A percentile compares a stretch with the other conserved stretches of the same genome.
phyloP scores from a whole-genome alignment of 2,888 invertebrate genomes.

The Anthrax anthrax region DNA sequence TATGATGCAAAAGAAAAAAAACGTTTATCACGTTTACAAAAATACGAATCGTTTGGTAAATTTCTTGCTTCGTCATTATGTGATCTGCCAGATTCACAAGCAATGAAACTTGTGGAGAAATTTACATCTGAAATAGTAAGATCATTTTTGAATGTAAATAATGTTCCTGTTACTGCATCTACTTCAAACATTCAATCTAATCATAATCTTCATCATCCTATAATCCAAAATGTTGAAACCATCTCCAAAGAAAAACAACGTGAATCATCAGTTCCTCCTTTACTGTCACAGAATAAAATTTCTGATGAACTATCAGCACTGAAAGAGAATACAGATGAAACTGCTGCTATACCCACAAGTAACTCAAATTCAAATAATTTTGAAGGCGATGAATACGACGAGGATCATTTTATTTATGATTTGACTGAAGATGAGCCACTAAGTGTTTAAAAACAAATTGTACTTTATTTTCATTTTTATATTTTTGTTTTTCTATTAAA shows the following conservation, averaged over 20 bases:
- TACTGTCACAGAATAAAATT: neutral
- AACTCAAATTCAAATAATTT: too few species aligned
- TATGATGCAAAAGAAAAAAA: neutral
- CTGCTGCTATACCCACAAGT: too few species aligned
- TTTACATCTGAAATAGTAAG: slow-evolving; percentile 30
- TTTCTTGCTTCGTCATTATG: slow-evolving; percentile 28
- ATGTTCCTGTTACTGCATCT: neutral
- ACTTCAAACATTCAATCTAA: too few species aligned
- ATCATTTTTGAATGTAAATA: slow-evolving; percentile 16
- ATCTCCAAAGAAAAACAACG: neutral
- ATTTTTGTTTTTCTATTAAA: too few species aligned
- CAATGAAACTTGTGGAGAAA: slow-evolving; percentile 27
- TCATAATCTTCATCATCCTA: neutral
- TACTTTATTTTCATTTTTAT: too few species aligned
- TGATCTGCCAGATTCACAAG: slow-evolving; percentile 25
- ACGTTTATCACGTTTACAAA: slow-evolving; percentile 12
- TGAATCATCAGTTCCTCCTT: too few species aligned
- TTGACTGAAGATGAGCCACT: neutral
- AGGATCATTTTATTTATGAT: neutral
- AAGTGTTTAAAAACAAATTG: neutral
- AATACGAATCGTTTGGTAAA: slow-evolving; percentile 29
- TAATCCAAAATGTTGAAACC: neutral
- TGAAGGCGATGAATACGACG: neutral
- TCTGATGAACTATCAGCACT: neutral
- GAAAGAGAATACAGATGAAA: neutral